These are phyloP conservation scores for Tineola bisselliella DNA, from an alignment of 2,888 invertebrate species.

Conservation along the genomic window DNA sequence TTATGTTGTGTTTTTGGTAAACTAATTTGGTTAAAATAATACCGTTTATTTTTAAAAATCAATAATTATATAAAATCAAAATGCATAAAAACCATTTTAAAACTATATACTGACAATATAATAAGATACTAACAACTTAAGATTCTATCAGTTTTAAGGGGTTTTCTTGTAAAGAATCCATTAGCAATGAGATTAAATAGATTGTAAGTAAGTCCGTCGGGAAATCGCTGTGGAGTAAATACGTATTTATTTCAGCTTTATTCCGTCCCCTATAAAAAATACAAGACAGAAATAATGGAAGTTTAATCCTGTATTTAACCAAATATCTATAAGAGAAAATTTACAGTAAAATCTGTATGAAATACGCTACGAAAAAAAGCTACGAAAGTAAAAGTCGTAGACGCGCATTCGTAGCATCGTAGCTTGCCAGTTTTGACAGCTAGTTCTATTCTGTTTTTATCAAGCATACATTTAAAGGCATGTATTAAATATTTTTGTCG, in stretches of 20 bases:
- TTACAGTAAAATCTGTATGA: too few species aligned
- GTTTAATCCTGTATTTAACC: background rate
- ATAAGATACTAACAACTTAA: background rate
- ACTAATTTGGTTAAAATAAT: too few species aligned
- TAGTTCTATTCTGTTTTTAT: too few species aligned
- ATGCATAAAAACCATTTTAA: background rate
- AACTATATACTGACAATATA: background rate
- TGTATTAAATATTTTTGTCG: too few species aligned
- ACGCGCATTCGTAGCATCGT: too few species aligned
- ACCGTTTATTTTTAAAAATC: too few species aligned
- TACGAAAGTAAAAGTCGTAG: too few species aligned
- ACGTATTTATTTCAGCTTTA: slow-evolving; percentile 3
- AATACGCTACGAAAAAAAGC: too few species aligned
- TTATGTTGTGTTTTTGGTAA: too few species aligned
- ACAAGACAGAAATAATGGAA: slow-evolving; percentile 2
- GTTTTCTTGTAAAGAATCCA: slow-evolving; percentile 9
- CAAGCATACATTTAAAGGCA: too few species aligned
- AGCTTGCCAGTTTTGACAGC: too few species aligned
- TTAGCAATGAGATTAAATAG: slow-evolving; percentile 11
- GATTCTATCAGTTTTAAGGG: slow-evolving; percentile 21
- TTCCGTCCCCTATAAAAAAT: background rate
- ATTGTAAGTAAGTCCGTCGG: slow-evolving; percentile 8
- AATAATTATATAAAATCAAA: too few species aligned
- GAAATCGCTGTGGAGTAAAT: background rate
- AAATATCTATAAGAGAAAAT: background rate